These are phyloP conservation scores for Sebastes aleutianus DNA, from an alignment of 2,797 vertebrate species.

Conservation along the genomic window DNA sequence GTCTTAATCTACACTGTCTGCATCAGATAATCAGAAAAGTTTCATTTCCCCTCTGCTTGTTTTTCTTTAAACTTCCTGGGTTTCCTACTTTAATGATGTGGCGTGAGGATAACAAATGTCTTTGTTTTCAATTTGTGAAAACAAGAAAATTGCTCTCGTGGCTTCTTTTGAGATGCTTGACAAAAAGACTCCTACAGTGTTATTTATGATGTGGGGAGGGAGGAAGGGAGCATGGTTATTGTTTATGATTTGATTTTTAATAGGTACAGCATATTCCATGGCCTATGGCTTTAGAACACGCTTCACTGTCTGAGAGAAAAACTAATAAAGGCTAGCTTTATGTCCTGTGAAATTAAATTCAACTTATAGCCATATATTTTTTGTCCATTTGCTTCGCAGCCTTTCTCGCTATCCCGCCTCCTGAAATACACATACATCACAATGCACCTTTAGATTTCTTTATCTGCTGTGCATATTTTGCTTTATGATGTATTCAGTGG, in stretches of 20 bases:
- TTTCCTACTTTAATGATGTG: conserved; percentile 36
- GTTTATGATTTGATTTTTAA: conserved; percentile 72
- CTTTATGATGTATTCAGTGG: conserved; percentile 51
- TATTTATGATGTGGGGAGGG: conserved; percentile 34
- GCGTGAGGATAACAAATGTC: not conserved
- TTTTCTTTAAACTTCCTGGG: conserved; percentile 23
- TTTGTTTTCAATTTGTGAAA: conserved; percentile 32
- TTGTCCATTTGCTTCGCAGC: conserved; percentile 52
- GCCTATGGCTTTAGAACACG: conserved; percentile 59
- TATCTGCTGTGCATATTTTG: conserved; percentile 55
- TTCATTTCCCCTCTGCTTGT: conserved; percentile 15
- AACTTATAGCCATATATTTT: conserved; percentile 51
- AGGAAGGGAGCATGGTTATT: conserved; percentile 44
- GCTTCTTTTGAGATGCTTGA: conserved; percentile 43
- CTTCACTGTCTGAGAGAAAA: conserved; percentile 53
- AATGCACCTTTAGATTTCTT: conserved; percentile 51
- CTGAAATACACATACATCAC: conserved; percentile 50
- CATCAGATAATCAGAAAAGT: conserved; percentile 54
- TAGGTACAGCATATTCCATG: conserved; percentile 49
- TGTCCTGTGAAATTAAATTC: conserved; percentile 82
- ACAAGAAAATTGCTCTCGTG: conserved; percentile 13
- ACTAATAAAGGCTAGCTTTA: conserved; percentile 76
- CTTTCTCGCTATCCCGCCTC: conserved; percentile 1
- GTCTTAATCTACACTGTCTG: conserved; percentile 54
- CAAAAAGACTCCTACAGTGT: conserved; percentile 19